Base-by-base conservation (phyloP, 2,888 invertebrate species). In the Sarcophaga subvicina region DNA sequence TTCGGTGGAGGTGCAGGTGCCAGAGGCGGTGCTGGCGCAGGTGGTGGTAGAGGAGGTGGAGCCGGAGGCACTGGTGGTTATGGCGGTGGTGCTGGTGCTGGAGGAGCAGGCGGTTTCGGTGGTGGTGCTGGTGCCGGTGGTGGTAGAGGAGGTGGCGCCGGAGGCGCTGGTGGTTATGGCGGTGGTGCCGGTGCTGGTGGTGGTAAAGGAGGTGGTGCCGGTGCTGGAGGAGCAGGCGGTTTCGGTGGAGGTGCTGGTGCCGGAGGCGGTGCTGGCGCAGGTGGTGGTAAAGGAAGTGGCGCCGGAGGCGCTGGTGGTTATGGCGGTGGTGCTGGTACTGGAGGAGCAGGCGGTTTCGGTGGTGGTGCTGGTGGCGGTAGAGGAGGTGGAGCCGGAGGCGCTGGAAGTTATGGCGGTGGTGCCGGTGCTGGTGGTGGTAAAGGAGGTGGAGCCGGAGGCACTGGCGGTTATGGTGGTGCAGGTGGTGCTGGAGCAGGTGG, bases 91-190 rank as follows among this genome's bases (percentile, higher is more conserved):
- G 88, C 90, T 85, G 86, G 87, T 45, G 87, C 76, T 12, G 90
- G 89, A 1, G 88, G 88, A 83, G 90, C 70, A 82, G 91, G 76
- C 83, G 89, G 83, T 8, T 81, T 79, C 3, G 89, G 82, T 2
- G 85, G 86, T 0, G 87, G 73, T 0, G 85, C 70, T 10, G 91
- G 93, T 79, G 93, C 93, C 2, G 93, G 93, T 10, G 94, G 67
- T 67, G 88, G 85, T 69, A 90, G 60, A 2, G 76, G 88, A 20
- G 76, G 76, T 6, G 84, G 77, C 54, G 25, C 25, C 14, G 77
- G 78, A 17, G 89, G 90, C 88, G 22, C 64, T 75, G 88, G 83
- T 2, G 27, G 64, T 4, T 20, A 11, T 27, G 69, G 17, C 3
- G 71, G 17, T 78, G 49, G 47, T 47, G 71, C 20, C 73, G 64